Base-by-base conservation (phyloP, 1,140 invertebrate species). In the Sipha flava region DNA sequence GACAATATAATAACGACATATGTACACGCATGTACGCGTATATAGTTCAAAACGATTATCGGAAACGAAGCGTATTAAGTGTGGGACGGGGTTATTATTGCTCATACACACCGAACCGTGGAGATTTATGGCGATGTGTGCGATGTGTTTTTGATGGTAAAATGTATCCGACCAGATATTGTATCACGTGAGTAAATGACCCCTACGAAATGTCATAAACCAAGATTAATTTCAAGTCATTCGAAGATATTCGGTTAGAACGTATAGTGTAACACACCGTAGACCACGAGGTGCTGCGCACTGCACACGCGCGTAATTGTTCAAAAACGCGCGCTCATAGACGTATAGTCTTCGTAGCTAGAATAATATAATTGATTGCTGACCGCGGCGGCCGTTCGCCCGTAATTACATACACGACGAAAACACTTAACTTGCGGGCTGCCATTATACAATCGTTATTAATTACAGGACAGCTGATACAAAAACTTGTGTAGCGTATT, bases 111-210 rank as follows among this genome's bases (percentile, higher is more conserved):
- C 34, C 12, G 21, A 37, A 21, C 62, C n/a, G n/a, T 6, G 34
- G 62, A 66, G 62, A 66, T 66, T 66, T 66, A 66, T 66, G 62
- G n/a, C 62, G 18, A 23, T 40, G 62, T 66, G 34, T 66, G n/a
- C 9, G 40, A 12, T 31, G 1, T 31, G 62, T 40, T n/a, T 64
- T 31, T 34, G 23, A 66, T 66, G 18, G 59, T 21, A 62, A 21
- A 62, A 37, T 9, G 9, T 62, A 62, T 34, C 29, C 29, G 18
- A 62, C 57, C 29, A 62, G 7, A 62, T 62, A 62, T n/a, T 31
- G 29, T 62, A 62, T 34, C 9, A 26, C 18, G 21, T 21, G 59
- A 62, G 62, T 40, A 66, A 66, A 66, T 66, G 62, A 66, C 21
- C 62, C 62, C 31, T 14, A 5, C n/a, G 31, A 66, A 40, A 66